Base-by-base conservation (phyloP, 2,797 vertebrate species). In the Amblyraja radiata region DNA sequence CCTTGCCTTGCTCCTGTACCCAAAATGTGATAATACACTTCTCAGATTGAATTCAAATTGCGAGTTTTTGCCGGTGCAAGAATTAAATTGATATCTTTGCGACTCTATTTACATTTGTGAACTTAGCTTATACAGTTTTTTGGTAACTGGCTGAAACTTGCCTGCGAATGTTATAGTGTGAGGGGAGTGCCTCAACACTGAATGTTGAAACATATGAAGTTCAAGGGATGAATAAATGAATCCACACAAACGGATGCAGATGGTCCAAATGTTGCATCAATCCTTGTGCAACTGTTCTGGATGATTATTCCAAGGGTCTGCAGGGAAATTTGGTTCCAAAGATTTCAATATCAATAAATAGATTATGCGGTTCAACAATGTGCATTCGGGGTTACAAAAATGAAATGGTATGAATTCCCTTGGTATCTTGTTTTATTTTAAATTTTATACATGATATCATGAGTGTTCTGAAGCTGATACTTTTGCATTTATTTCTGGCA, bases 401-500 rank as follows among this genome's bases (percentile, higher is more conserved):
- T 98, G 96, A 98, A 98, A 98, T 97, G 96, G 96, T 97, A 97
- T 97, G 93, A 96, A 97, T 96, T 98, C 98, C 97, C 97, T 93
- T 94, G 97, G 95, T 95, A 95, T 95, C 96, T 97, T 96, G 95
- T 96, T 97, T 97, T 54, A 54, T 54, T 54, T 97, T 98, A 97
- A 98, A 99, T 98, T 98, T 98, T 96, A 97, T 98, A 97, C 98
- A 97, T 96, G 97, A 97, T 97, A 97, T 98, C 97, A 97, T 95
- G 95, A 96, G 94, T 95, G 95, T 96, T 97, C 97, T 97, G 94
- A 95, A 96, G 71, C 71, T 96, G 96, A 96, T 97, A 96, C 96
- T 97, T 97, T 97, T 97, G 96, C 97, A 97, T 98, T 98, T 99
- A 98, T 98, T 98, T 98, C 97, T 98, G 98, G 98, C 98, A 99